phyloP scores from a whole-genome alignment of 53 echinoderm and acorn worm species.

The Antedon mediterranea region DNA sequence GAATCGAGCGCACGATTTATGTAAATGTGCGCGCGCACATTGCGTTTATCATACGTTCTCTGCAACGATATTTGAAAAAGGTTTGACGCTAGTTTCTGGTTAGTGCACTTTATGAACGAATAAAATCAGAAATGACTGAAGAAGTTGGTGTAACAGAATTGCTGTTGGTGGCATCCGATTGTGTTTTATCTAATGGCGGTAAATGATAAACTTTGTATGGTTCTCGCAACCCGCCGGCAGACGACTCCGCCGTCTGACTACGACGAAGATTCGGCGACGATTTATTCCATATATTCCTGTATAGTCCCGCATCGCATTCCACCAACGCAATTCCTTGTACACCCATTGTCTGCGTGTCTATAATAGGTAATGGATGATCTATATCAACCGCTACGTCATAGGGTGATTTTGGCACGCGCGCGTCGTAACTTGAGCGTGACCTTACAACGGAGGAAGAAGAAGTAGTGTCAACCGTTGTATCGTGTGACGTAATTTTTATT shows the following conservation, averaged over 20 bases:
- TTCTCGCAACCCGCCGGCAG: background rate
- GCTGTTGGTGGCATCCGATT: background rate
- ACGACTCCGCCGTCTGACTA: background rate
- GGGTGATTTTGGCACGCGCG: too few species aligned
- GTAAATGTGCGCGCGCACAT: too few species aligned
- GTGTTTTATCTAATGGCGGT: background rate
- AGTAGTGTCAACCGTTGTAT: background rate
- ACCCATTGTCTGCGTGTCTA: background rate
- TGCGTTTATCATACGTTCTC: too few species aligned
- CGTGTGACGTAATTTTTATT: background rate
- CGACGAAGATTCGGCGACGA: conserved; percentile 20
- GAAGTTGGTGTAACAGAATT: background rate
- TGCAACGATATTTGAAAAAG: too few species aligned
- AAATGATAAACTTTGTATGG: background rate
- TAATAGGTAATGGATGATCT: background rate
- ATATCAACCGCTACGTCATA: too few species aligned
- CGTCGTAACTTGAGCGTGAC: background rate
- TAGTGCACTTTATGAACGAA: background rate
- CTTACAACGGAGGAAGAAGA: background rate
- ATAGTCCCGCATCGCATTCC: conserved; percentile 36
- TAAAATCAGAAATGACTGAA: background rate
- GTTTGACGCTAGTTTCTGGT: too few species aligned
- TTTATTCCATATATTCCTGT: conserved; percentile 35
- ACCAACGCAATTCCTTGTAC: conserved; percentile 18
- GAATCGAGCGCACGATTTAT: too few species aligned